phyloP scores from a whole-genome alignment of 2,797 vertebrate species.

The Champsocephalus esox region DNA sequence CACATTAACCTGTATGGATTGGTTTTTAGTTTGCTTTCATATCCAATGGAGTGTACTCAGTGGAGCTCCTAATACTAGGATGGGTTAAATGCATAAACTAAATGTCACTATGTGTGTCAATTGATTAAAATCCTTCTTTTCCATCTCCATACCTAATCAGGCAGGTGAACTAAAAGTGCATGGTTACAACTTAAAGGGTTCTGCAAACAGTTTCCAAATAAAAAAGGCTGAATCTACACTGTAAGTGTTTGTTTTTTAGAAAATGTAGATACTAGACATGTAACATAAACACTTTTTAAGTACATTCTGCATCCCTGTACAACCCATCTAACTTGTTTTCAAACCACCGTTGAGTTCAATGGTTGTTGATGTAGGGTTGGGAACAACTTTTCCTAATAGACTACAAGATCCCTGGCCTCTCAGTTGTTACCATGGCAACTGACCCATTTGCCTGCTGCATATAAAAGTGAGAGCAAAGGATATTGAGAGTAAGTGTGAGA shows the following conservation, averaged over 20 bases:
- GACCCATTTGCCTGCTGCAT: slow-evolving; percentile 94
- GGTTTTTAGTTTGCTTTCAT: slow-evolving; percentile 55
- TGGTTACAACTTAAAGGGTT: slow-evolving; percentile 7
- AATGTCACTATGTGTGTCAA: no score
- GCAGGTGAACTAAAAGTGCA: no score
- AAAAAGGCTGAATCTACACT: neutral
- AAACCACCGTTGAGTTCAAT: slow-evolving; percentile 36
- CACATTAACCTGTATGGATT: slow-evolving; percentile 11
- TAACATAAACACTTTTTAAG: neutral
- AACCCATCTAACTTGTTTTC: slow-evolving; percentile 12
- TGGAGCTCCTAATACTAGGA: slow-evolving; percentile 32
- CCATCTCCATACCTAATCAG: no score
- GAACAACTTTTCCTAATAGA: slow-evolving; percentile 89
- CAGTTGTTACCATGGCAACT: slow-evolving; percentile 94
- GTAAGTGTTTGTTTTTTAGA: neutral
- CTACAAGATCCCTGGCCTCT: slow-evolving; percentile 93
- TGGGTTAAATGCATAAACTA: no score
- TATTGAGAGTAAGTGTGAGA: slow-evolving; percentile 50
- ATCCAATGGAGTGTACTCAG: slow-evolving; percentile 88
- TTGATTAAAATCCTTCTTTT: no score
- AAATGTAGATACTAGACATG: neutral
- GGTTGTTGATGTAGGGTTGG: slow-evolving; percentile 17
- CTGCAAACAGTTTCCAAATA: slow-evolving; percentile 20
- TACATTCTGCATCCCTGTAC: neutral
- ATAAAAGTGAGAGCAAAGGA: slow-evolving; percentile 73